Conservation (phyloP, 2,888 invertebrate species). For the Nyleta sp. region DNA sequence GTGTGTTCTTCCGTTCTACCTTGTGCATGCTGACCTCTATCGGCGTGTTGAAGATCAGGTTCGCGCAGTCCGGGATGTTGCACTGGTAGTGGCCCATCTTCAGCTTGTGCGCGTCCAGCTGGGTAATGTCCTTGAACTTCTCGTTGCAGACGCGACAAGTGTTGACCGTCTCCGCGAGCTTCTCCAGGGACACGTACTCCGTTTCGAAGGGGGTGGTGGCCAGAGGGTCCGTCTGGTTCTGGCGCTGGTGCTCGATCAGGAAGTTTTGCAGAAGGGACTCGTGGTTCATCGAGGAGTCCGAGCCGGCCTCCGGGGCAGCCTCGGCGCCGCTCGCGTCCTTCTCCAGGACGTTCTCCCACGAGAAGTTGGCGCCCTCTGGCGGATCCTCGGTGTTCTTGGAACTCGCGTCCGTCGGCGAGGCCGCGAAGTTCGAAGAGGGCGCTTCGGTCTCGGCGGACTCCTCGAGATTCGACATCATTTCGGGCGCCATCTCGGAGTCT, state of each 20-base stretch:
- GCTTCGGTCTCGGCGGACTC: slow-evolving; percentile 62
- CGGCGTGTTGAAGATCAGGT: slow-evolving; percentile 75
- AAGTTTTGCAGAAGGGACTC: slow-evolving; percentile 78
- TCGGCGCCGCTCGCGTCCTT: slow-evolving; percentile 11
- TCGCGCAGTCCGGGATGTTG: slow-evolving; percentile 78
- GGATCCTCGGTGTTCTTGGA: slow-evolving; percentile 64
- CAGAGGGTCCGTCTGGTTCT: slow-evolving; percentile 73
- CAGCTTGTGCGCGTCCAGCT: slow-evolving; percentile 84
- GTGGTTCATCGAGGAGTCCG: slow-evolving; percentile 70
- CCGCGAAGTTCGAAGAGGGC: slow-evolving; percentile 7
- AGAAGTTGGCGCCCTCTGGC: slow-evolving; percentile 64
- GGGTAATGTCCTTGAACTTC: slow-evolving; percentile 84
- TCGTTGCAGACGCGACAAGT: slow-evolving; percentile 86
- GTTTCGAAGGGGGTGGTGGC: slow-evolving; percentile 79
- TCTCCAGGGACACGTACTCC: slow-evolving; percentile 87
- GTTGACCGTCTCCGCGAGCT: slow-evolving; percentile 84
- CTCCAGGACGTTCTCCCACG: slow-evolving; percentile 73
- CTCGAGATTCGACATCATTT: slow-evolving; percentile 70
- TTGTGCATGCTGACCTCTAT: slow-evolving; percentile 77
- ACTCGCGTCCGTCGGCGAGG: slow-evolving; percentile 16
- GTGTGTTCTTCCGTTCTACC: no score
- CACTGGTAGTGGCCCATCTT: slow-evolving; percentile 85
- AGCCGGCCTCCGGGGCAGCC: slow-evolving; percentile 22
- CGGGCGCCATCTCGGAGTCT: slow-evolving; percentile 69
- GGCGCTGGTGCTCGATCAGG: slow-evolving; percentile 77